Base-by-base conservation (phyloP, 53 echinoderm and acorn worm genomes). In the Holothuria scabra region DNA sequence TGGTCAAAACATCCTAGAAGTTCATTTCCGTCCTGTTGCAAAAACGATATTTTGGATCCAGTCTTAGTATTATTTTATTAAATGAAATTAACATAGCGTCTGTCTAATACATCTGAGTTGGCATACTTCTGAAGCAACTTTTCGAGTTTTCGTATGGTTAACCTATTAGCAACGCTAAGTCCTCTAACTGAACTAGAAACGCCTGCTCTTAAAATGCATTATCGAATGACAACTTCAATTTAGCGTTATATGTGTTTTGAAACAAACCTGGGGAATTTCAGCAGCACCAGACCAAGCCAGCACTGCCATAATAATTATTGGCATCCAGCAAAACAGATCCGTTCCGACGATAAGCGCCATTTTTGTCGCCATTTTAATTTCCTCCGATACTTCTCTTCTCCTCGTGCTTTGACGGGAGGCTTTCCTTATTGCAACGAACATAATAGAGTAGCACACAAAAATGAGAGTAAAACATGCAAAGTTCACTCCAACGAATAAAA, bases 351-450 rank as follows among this genome's bases (percentile, higher is more conserved):
- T 96, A 28, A 96, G 91, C 18, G 93, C 96, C 96, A 96, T 96
- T 66, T 96, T 96, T 31, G 96, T 96, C 67, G 96, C 96, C 96
- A 96, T 96, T 84, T 96, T 96, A 84, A 96, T 84, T 52, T 96
- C 96, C 59, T 96, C 92, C 13, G 90, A 48, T 24, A 81, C 84
- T 83, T 91, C 93, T 31, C 93, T 81, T 41, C 89, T 87, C 76
- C 92, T 90, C 44, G 95, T 90, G 86, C 92, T 92, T 76, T 92
- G 88, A 67, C 87, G 72, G 23, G 93, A 93, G 12, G 97, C 92
- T 28, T 87, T 83, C 31, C 94, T 92, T 49, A 97, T 94, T 56
- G 90, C 92, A 8, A 97, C 84, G 65, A 94, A 97, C 92, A 97
- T 97, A 76, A 84, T 78, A 32, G 84, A 88, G 29, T 97, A 97